Evolutionary conservation across 2,888 invertebrate genomes (phyloP).

Genomic region (Stegana nigrithorax): DNA sequence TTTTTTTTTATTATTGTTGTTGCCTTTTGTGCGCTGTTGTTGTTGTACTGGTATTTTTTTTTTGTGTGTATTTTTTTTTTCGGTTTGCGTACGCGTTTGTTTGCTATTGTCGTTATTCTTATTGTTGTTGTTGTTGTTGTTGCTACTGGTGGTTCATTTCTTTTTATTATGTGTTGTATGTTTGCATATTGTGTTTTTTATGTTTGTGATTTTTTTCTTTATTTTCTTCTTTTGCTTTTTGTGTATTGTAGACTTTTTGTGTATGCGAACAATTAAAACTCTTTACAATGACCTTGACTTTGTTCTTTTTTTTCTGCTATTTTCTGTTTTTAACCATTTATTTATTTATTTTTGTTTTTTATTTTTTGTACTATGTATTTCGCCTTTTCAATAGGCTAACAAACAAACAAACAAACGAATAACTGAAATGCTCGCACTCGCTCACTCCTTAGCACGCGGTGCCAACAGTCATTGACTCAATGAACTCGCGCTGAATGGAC

Average conservation of each 20-base stretch:
- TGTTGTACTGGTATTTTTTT: neutral
- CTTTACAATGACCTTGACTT: slow-evolving; percentile 68
- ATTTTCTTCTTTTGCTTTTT: slow-evolving; percentile 27
- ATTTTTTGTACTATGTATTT: neutral
- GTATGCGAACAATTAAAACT: slow-evolving; percentile 68
- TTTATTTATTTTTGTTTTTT: neutral
- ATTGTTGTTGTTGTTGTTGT: slow-evolving; percentile 36
- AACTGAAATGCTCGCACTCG: neutral
- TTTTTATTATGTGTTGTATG: neutral
- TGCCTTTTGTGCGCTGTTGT: neutral
- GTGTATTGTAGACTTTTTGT: slow-evolving; percentile 39
- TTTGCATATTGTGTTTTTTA: neutral
- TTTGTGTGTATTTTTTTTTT: neutral
- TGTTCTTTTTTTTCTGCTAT: slow-evolving; percentile 53
- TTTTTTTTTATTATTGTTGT: neutral
- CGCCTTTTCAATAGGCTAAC: slow-evolving; percentile 8
- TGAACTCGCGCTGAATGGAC: neutral
- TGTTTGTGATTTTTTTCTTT: slow-evolving; percentile 18
- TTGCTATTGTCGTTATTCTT: slow-evolving; percentile 36
- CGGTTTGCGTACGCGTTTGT: slow-evolving; percentile 26
- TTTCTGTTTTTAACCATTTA: neutral
- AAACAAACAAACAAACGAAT: neutral
- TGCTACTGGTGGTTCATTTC: neutral
- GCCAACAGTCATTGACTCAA: slow-evolving; percentile 8
- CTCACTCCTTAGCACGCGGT: neutral